Base-by-base conservation (phyloP, 1,140 invertebrate species). In the Berghia stephanieae region DNA sequence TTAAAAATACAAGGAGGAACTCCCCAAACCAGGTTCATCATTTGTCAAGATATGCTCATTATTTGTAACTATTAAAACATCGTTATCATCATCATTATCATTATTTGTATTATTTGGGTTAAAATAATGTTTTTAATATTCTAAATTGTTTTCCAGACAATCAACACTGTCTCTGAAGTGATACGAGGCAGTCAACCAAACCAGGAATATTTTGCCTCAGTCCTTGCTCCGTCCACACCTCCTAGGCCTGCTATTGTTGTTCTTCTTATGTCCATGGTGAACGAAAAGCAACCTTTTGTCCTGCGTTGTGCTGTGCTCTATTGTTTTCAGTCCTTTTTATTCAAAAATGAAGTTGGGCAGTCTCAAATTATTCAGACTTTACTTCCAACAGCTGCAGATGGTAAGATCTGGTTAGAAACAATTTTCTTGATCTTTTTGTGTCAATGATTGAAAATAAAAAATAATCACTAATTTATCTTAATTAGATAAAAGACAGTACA, bases 181-280 rank as follows among this genome's bases (percentile, higher is more conserved):
- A 97, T 99, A 52, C 91, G 98, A 78, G 97, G 97, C 0, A 95
- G 96, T 87, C 91, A 93, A 42, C 91, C 90, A 13, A 99, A 99
- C 90, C 98, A 99, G 91, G 94, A 97, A 84, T 96, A 95, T 87
- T 93, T 99, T 86, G 93, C 94, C 1, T 93, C 92, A 79, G 95
- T 99, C n/a, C 93, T 95, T 90, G 97, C 97, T 0, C 97, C 96
- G 0, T 95, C 95, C 21, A 94, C 92, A 85, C 96, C 97, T 44
- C 95, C 97, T 18, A 93, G 94, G 67, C 95, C 98, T 1, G 96
- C 95, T 0, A 94, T 99, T 66, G 94, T 99, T 0, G 94, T 99
- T 55, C 90, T 99, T 10, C 89, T 99, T 16, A 97, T 99, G 94
- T 98, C 97, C 0, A 99, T 99, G 96, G 96, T 99, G 2, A 98